phyloP scores from a whole-genome alignment of 2,113 vertebrate genomes.

The Pica pica region DNA sequence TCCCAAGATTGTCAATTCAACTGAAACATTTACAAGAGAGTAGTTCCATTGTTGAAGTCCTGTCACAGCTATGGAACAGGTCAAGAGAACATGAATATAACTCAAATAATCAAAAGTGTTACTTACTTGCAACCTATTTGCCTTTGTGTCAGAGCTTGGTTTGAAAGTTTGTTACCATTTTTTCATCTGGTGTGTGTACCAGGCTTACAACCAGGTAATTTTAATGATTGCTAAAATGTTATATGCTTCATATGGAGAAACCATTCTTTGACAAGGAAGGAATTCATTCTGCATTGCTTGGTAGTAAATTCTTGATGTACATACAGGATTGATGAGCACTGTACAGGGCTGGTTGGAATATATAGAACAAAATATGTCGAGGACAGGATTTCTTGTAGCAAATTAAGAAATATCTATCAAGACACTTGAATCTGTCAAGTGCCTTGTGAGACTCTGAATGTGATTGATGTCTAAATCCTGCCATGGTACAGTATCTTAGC shows the following conservation, averaged over 20 bases:
- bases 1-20: not conserved
- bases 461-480: not conserved
- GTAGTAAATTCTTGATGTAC: not conserved
- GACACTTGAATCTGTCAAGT: rapidly evolving
- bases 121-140: not conserved
- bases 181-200: not conserved
- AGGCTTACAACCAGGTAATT: not conserved
- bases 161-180: not conserved
- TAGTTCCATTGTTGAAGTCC: not conserved
- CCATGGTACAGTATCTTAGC: not conserved
- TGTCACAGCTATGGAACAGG: not conserved
- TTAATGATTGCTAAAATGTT: not conserved
- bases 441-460: not conserved
- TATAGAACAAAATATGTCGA: not conserved
- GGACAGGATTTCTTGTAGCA: not conserved
- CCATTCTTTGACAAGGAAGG: not conserved
- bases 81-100: not conserved
- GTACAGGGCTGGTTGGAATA: not conserved
- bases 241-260: not conserved
- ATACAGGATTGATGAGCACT: not conserved
- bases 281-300: not conserved
- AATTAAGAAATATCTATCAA: not conserved
- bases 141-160: not conserved
- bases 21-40: not conserved
- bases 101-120: not conserved